A percentile compares a stretch with the other conserved stretches of the same genome.
phyloP scores from a whole-genome alignment of 1,140 invertebrate species.

The Zelostemma sp. region DNA sequence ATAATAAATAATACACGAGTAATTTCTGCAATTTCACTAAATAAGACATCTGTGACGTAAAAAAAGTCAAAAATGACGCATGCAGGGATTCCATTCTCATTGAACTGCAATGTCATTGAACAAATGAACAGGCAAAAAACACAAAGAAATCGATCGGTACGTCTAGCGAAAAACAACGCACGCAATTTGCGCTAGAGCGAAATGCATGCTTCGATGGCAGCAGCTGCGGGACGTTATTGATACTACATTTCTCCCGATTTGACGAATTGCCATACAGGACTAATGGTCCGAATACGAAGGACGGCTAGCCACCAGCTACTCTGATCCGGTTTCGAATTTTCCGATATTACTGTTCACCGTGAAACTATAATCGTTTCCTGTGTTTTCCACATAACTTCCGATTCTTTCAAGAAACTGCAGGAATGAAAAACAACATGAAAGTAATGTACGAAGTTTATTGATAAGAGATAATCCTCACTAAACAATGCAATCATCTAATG shows the following conservation, averaged over 20 bases:
- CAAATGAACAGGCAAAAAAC: slow-evolving; percentile 36
- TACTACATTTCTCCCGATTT: slow-evolving; percentile 72
- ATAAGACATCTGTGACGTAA: too few relatives aligned
- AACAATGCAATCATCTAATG: too few relatives aligned
- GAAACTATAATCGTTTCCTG: slow-evolving; percentile 59
- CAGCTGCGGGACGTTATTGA: slow-evolving; percentile 70
- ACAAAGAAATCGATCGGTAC: slow-evolving; percentile 48
- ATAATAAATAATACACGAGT: too few relatives aligned
- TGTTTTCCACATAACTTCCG: slow-evolving; percentile 42
- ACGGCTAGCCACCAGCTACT: slow-evolving; percentile 32
- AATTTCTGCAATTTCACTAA: too few relatives aligned
- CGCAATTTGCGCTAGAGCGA: slow-evolving; percentile 63
- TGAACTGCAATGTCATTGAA: slow-evolving; percentile 11
- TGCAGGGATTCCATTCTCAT: neutral
- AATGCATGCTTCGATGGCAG: slow-evolving; percentile 67
- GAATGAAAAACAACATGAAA: slow-evolving; percentile 29
- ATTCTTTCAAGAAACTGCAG: slow-evolving; percentile 20
- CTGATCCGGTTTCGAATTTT: slow-evolving; percentile 36
- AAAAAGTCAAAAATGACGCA: neutral
- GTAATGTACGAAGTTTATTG: too few relatives aligned
- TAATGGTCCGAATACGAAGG: slow-evolving; percentile 67
- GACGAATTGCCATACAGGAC: slow-evolving; percentile 69
- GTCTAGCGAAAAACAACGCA: slow-evolving; percentile 45
- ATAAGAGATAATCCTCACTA: too few relatives aligned
- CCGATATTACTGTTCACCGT: slow-evolving; percentile 54